Conservation (phyloP, 2,888 invertebrate species). For the Itoplectis maculator region DNA sequence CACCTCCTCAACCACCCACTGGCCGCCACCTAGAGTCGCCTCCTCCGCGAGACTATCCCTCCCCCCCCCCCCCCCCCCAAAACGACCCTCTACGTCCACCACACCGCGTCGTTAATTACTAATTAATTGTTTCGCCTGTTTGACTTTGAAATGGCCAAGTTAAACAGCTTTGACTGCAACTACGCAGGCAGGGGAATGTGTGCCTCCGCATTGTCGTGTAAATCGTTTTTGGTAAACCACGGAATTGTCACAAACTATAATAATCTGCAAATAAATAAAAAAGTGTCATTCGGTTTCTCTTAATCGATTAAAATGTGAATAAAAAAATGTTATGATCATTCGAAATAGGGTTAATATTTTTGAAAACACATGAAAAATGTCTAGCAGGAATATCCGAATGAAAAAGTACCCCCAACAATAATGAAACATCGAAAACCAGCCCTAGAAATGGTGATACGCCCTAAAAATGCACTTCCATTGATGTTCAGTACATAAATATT, state of each 20-base stretch:
- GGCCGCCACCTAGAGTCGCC: constrained; percentile 54
- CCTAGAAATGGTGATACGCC: too few relatives aligned
- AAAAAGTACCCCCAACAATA: too few relatives aligned
- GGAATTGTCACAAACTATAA: neutral
- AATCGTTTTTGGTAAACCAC: neutral
- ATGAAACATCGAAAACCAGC: too few relatives aligned
- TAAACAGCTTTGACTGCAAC: constrained; percentile 74
- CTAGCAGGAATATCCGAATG: too few relatives aligned
- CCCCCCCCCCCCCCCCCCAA: neutral
- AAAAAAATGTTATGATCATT: too few relatives aligned
- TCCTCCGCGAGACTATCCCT: constrained; percentile 28
- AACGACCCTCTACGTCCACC: constrained; percentile 34
- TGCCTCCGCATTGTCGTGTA: constrained; percentile 33
- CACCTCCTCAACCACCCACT: constrained; percentile 40
- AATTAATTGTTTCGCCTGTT: constrained; percentile 84
- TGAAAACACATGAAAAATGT: too few relatives aligned
- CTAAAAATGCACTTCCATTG: too few relatives aligned
- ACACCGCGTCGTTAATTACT: constrained; percentile 80
- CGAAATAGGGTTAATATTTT: too few relatives aligned
- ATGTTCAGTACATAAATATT: too few relatives aligned
- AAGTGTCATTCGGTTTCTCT: too few relatives aligned
- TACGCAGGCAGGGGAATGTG: constrained; percentile 58
- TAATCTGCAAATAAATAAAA: too few relatives aligned
- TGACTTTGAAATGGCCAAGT: constrained; percentile 83
- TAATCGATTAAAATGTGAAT: too few relatives aligned